Conservation (phyloP, 2,113 vertebrate species). For the Pterocles gutturalis region DNA sequence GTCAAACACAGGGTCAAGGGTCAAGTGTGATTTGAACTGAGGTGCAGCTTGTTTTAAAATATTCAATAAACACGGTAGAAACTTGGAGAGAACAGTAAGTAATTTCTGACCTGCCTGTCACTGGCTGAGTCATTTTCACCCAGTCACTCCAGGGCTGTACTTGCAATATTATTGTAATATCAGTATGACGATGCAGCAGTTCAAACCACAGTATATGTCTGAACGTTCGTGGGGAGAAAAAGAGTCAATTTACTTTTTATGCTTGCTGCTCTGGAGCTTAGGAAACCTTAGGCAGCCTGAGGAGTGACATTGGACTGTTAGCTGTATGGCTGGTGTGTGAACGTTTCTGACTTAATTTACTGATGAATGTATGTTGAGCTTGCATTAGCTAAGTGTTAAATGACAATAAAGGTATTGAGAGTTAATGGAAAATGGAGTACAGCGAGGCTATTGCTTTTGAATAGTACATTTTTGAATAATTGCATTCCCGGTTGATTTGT, state of each 20-base stretch:
- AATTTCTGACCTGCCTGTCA: background rate
- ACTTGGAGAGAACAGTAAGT: background rate
- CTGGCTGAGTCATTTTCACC: background rate
- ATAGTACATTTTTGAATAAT: constrained; percentile 71
- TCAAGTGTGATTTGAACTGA: background rate
- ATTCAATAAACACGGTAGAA: background rate
- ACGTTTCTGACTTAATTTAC: constrained; percentile 63
- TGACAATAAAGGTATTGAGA: constrained; percentile 65
- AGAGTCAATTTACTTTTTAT: constrained; percentile 25
- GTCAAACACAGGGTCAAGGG: background rate
- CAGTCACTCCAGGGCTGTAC: background rate
- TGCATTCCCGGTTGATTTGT: constrained; percentile 53
- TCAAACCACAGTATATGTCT: background rate
- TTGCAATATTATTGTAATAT: background rate
- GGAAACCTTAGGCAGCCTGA: constrained; percentile 19
- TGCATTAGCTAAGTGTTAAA: constrained; percentile 65
- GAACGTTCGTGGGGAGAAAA: background rate
- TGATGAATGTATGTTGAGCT: constrained; percentile 43
- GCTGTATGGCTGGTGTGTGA: background rate
- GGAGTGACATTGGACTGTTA: constrained; percentile 21
- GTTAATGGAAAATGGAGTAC: constrained; percentile 70
- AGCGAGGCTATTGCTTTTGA: constrained; percentile 55
- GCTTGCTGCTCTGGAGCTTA: background rate
- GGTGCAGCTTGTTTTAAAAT: background rate
- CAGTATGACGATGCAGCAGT: background rate